Evolutionary conservation across 2,888 invertebrate species (phyloP).

Genomic region (Beris chalybata): DNA sequence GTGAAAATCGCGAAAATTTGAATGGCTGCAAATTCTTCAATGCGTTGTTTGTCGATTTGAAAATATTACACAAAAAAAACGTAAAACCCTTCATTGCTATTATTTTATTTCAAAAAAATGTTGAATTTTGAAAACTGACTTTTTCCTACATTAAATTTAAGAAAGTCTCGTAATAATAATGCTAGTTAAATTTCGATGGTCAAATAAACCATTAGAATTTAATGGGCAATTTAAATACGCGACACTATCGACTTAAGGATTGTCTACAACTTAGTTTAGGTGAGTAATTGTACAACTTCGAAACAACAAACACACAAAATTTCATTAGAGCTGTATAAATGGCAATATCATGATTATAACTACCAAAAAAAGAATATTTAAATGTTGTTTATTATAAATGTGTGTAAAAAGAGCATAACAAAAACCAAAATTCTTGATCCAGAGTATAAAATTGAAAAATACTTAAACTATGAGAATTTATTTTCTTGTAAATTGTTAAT

Average conservation of each 20-base stretch:
- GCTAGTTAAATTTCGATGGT: too few species aligned
- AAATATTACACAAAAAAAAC: constrained; percentile 9
- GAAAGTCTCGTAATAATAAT: too few species aligned
- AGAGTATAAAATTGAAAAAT: constrained; percentile 38
- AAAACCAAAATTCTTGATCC: constrained; percentile 31
- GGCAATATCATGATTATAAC: constrained; percentile 12
- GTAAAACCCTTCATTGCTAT: constrained; percentile 32
- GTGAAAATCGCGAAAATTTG: constrained; percentile 48
- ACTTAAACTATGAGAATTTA: neutral
- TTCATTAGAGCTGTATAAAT: constrained; percentile 21
- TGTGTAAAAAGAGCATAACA: constrained; percentile 18
- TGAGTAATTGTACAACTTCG: constrained; percentile 34
- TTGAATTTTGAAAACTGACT: constrained; percentile 12
- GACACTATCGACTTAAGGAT: too few species aligned
- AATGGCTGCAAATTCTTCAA: constrained; percentile 56
- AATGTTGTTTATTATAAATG: constrained; percentile 1
- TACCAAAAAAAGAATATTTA: constrained; percentile 10
- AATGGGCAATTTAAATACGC: neutral
- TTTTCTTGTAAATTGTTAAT: constrained; percentile 27
- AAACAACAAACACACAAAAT: constrained; percentile 10
- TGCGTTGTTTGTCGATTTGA: constrained; percentile 39
- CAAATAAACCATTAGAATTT: too few species aligned
- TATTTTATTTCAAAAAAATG: neutral
- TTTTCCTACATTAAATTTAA: constrained; percentile 13
- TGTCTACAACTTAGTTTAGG: constrained; percentile 15